Percentiles rank a stretch among this genome's conserved stretches.
phyloP scores from a whole-genome alignment of 2,797 vertebrate genomes.

The Eulemur rubriventer region DNA sequence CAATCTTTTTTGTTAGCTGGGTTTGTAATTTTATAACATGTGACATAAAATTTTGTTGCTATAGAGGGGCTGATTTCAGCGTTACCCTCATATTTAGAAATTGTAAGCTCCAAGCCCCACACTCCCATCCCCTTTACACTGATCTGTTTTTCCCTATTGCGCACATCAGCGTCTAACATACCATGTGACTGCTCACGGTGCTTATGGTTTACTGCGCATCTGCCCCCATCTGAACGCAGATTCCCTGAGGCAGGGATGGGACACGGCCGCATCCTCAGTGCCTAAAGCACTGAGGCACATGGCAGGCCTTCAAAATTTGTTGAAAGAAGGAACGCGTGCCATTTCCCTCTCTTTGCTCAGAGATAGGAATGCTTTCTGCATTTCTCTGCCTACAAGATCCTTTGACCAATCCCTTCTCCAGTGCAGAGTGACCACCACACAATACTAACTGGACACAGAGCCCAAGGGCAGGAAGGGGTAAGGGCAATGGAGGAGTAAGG shows the following conservation, averaged over 20 bases:
- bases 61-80: background rate
- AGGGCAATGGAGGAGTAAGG: background rate
- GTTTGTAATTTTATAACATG: background rate
- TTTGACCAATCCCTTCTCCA: background rate
- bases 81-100: background rate
- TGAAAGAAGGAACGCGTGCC: background rate
- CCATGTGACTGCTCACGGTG: background rate
- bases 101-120: background rate
- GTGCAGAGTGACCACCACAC: background rate
- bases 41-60: background rate
- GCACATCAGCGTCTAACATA: background rate
- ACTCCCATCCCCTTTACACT: background rate
- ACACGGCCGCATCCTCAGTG: background rate
- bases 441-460: background rate
- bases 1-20: background rate
- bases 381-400: background rate
- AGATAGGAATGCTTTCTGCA: background rate
- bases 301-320: background rate
- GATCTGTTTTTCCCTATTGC: background rate
- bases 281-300: background rate
- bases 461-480: background rate
- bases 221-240: background rate
- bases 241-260: background rate
- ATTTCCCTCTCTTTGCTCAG: background rate
- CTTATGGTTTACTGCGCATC: background rate